Conservation (phyloP, 2,888 invertebrate species). For the Temnothorax ravouxi region DNA sequence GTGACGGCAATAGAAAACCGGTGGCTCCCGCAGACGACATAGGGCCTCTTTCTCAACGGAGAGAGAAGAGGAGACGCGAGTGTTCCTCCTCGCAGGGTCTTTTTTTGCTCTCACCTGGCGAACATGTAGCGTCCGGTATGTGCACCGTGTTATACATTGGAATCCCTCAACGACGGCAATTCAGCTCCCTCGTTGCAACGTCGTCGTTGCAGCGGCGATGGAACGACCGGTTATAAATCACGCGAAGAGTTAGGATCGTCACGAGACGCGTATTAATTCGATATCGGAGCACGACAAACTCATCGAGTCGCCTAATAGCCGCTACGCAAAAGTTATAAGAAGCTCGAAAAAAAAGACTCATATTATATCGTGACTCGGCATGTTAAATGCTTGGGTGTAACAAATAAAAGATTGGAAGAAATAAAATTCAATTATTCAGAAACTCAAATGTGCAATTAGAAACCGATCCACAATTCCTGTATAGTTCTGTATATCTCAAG, state of each 20-base stretch:
- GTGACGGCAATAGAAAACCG: constrained; percentile 33
- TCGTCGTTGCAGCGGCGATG: constrained; percentile 61
- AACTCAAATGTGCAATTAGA: background rate
- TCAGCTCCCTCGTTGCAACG: constrained; percentile 65
- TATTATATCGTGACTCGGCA: background rate
- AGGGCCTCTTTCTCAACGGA: background rate
- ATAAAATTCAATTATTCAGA: constrained; percentile 3
- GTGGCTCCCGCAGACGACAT: constrained; percentile 52
- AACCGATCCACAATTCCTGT: background rate
- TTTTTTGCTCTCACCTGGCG: constrained; percentile 51
- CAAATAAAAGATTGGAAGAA: background rate
- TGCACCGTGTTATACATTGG: constrained; percentile 67
- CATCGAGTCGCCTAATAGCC: background rate
- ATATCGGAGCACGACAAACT: constrained; percentile 23
- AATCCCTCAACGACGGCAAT: constrained; percentile 67
- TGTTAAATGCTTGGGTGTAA: background rate
- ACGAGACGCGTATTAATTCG: constrained; percentile 55
- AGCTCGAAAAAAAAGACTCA: background rate
- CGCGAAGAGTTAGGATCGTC: constrained; percentile 60
- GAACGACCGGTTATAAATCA: constrained; percentile 70
- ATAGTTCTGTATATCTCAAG: background rate
- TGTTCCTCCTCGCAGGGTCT: constrained; percentile 47
- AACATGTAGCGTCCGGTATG: constrained; percentile 63
- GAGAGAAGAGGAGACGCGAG: background rate
- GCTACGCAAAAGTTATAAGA: background rate